A percentile compares a stretch with the other conserved stretches of the same genome.
Evolutionary conservation across 2,797 vertebrate genomes (phyloP).

Genomic region (Lemur catta): DNA sequence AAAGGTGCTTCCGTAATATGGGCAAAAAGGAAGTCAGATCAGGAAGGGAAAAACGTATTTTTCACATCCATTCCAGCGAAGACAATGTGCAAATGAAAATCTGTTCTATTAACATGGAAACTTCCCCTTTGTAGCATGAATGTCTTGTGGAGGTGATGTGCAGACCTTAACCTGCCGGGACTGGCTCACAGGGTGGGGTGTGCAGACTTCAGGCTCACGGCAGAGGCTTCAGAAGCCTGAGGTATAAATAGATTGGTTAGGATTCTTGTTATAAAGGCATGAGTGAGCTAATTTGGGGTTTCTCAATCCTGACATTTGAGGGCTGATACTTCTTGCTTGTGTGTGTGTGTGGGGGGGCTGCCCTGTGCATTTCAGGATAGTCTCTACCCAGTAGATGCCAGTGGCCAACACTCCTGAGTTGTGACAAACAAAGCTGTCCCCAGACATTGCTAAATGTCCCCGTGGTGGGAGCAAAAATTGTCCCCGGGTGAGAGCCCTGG

Average conservation of each 20-base stretch:
- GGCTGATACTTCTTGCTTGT: background rate
- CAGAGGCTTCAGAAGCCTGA: accelerated
- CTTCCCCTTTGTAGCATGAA: no score
- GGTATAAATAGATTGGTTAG: accelerated
- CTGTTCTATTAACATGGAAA: background rate
- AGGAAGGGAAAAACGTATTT: background rate
- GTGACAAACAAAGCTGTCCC: background rate
- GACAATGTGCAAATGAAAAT: background rate
- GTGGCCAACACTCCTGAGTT: background rate
- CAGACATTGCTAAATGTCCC: background rate
- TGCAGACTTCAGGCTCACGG: background rate
- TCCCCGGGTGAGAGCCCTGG: background rate
- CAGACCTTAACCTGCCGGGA: background rate
- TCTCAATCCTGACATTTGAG: background rate
- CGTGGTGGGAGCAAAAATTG: background rate
- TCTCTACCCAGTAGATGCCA: background rate
- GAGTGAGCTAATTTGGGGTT: background rate
- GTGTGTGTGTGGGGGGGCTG: accelerated
- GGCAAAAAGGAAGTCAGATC: background rate
- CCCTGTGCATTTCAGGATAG: background rate
- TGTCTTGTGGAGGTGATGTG: background rate
- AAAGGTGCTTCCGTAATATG: background rate
- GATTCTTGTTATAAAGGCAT: background rate
- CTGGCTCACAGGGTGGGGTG: background rate
- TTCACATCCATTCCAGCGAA: background rate